Base-by-base conservation (phyloP, 2,888 invertebrate genomes). In the Scrobipalpa atriplicella region DNA sequence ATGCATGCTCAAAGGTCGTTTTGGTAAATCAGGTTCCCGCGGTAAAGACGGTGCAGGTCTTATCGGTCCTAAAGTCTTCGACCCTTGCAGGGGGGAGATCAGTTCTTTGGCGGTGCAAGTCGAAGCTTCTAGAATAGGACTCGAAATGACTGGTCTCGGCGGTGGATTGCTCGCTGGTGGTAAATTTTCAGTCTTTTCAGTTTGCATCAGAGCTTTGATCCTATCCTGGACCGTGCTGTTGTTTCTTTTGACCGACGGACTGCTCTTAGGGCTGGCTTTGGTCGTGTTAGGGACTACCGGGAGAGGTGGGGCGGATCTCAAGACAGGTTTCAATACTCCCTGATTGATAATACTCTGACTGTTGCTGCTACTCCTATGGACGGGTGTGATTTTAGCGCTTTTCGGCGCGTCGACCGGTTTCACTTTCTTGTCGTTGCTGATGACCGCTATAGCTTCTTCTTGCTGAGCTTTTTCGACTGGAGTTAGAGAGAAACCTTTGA, bases 401-500 rank as follows among this genome's bases (percentile, higher is more conserved):
- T 89, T 80, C 1, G 76, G 68, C 13, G 72, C 74, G 36, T 82
- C 81, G 36, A 70, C 62, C 62, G 66, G 69, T 71, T 72, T 73
- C 7, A 75, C 70, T 0, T 43, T 67, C 43, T 70, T 72, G 0
- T 68, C 62, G n/a, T 56, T 66, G 60, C 71, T 71, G 6, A 66
- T 66, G 6, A 69, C 56, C 7, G 72, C 72, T 39, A 72, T 73
- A 0, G 75, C 75, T 21, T 78, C 71, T 69, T 75, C 70, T 0
- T 86, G 85, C 8, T 88, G 87, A 67, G 87, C 85, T 75, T 91
- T 92, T 43, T 94, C 93, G 0, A 95, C 90, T 0, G 96, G 96
- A 0, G 95, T 94, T 58, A 98, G 93, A 0, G 96, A 95, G 85
- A 97, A 98, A 0, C 97, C 97, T 86, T 96, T 97, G 89, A 97